A percentile compares a stretch with the other conserved stretches of the same genome.
phyloP scores from a whole-genome alignment of 2,797 vertebrate species.

The Coranthus polyacanthus region DNA sequence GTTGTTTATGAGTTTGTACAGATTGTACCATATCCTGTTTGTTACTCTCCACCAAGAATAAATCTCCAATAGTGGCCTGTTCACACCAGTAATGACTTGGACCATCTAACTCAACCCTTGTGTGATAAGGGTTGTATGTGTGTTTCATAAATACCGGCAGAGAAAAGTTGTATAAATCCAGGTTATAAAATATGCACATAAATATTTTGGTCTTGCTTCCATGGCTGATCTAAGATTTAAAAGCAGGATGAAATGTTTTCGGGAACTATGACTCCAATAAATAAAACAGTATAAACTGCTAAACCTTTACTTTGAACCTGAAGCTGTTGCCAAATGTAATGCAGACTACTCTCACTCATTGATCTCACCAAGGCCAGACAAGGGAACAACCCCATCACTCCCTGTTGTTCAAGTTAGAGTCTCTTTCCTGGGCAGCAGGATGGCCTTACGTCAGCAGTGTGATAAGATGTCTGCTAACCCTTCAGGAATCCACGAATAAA shows the following conservation, averaged over 20 bases:
- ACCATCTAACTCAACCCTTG: slow-evolving; percentile 22
- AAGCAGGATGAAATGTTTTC: not conserved
- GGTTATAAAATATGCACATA: slow-evolving; percentile 21
- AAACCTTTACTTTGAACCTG: slow-evolving; percentile 11
- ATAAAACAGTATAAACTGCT: slow-evolving; percentile 9
- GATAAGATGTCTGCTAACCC: slow-evolving; percentile 75
- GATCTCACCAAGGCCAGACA: slow-evolving; percentile 66
- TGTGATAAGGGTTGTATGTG: slow-evolving; percentile 15
- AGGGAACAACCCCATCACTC: slow-evolving; percentile 69
- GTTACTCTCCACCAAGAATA: slow-evolving; percentile 41
- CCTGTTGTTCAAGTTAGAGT: slow-evolving; percentile 54
- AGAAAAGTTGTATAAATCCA: slow-evolving; percentile 1
- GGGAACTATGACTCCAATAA: slow-evolving; percentile 5
- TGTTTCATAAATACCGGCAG: not conserved
- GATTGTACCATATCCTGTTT: slow-evolving; percentile 60
- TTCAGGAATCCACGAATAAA: slow-evolving; percentile 74
- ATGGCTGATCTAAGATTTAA: slow-evolving; percentile 4
- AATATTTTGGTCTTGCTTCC: slow-evolving; percentile 10
- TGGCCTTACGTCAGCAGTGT: slow-evolving; percentile 63
- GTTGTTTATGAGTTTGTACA: slow-evolving; percentile 56
- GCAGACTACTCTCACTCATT: slow-evolving; percentile 41
- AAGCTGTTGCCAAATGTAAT: too few species aligned
- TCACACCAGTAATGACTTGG: slow-evolving; percentile 59
- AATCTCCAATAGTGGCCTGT: slow-evolving; percentile 52
- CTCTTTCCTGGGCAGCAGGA: slow-evolving; percentile 48